Percentiles rank a stretch among this genome's conserved stretches.
phyloP scores from a whole-genome alignment of 2,888 invertebrate genomes.

The Synanthedon myopaeformis region DNA sequence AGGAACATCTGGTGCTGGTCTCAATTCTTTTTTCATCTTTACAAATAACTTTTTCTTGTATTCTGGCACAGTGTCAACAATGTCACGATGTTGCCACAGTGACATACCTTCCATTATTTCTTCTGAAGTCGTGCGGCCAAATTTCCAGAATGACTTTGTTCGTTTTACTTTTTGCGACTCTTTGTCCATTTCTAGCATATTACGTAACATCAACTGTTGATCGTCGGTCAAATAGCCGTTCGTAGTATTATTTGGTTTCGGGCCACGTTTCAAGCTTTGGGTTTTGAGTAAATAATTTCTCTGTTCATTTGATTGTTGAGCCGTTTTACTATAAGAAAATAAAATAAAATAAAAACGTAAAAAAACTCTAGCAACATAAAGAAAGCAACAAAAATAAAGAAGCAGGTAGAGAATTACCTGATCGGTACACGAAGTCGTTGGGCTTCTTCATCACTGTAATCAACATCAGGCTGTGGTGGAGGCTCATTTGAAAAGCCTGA shows the following conservation, averaged over 20 bases:
- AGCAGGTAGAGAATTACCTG: slow-evolving; percentile 51
- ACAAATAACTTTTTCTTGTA: slow-evolving; percentile 62
- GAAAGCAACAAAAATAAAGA: slow-evolving; percentile 7
- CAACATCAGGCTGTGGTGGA: slow-evolving; percentile 88
- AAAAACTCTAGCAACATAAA: slow-evolving; percentile 9
- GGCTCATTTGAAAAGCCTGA: slow-evolving; percentile 93
- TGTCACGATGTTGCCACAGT: slow-evolving; percentile 86
- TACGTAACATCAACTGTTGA: slow-evolving; percentile 61
- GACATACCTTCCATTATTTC: slow-evolving; percentile 90
- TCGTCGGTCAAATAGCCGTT: slow-evolving; percentile 69
- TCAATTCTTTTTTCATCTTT: slow-evolving; percentile 53
- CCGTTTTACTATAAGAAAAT: slow-evolving; percentile 54
- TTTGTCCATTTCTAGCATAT: slow-evolving; percentile 67
- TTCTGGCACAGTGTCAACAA: slow-evolving; percentile 77
- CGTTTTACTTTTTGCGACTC: slow-evolving; percentile 79
- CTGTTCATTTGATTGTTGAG: slow-evolving; percentile 41
- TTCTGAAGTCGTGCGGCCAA: slow-evolving; percentile 77
- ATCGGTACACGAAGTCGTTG: slow-evolving; percentile 72
- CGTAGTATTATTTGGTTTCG: slow-evolving; percentile 39
- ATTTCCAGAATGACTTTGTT: slow-evolving; percentile 89
- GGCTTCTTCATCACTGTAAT: slow-evolving; percentile 91
- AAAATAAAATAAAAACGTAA: slow-evolving; percentile 19
- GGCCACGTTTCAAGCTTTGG: slow-evolving; percentile 58
- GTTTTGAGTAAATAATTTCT: slow-evolving; percentile 61
- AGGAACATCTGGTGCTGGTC: slow-evolving; percentile 54